phyloP scores from a whole-genome alignment of 2,113 vertebrate species.

The Rattus norvegicus region DNA sequence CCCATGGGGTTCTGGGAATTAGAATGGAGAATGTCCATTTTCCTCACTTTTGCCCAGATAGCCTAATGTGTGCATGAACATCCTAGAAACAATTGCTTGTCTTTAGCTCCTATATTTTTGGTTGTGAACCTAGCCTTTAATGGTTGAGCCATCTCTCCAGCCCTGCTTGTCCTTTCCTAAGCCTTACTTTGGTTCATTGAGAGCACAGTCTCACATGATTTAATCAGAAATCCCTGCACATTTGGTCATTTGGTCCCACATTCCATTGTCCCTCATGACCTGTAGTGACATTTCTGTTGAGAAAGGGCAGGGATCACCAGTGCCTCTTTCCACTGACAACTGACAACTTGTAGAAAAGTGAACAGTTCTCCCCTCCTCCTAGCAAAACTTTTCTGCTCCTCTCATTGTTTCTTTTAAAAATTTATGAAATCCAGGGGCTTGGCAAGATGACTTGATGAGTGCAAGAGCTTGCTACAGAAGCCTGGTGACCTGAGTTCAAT shows the following conservation, averaged over 20 bases:
- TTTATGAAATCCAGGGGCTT: neutral
- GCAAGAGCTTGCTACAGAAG: neutral
- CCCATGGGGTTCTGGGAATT: neutral
- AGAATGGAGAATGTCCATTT: neutral
- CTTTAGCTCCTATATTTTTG: neutral
- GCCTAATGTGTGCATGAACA: neutral
- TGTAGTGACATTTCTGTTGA: neutral
- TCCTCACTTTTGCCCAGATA: neutral
- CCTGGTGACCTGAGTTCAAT: too few species aligned
- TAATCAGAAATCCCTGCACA: neutral
- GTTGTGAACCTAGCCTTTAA: too few species aligned
- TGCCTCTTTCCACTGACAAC: neutral
- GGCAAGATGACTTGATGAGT: neutral
- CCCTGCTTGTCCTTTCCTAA: neutral
- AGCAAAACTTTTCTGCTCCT: constrained; percentile 15
- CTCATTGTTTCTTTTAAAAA: neutral
- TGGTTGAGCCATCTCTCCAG: too few species aligned
- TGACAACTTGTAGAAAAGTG: neutral
- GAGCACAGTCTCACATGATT: neutral
- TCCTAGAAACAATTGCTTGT: neutral
- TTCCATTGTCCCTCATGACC: neutral
- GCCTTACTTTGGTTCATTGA: neutral
- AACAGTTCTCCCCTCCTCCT: neutral
- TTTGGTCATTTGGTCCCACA: neutral
- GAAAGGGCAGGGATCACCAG: neutral